These are phyloP conservation scores for Scrobipalpa costella DNA, from an alignment of 2,888 invertebrate species.

Conservation along the genomic window DNA sequence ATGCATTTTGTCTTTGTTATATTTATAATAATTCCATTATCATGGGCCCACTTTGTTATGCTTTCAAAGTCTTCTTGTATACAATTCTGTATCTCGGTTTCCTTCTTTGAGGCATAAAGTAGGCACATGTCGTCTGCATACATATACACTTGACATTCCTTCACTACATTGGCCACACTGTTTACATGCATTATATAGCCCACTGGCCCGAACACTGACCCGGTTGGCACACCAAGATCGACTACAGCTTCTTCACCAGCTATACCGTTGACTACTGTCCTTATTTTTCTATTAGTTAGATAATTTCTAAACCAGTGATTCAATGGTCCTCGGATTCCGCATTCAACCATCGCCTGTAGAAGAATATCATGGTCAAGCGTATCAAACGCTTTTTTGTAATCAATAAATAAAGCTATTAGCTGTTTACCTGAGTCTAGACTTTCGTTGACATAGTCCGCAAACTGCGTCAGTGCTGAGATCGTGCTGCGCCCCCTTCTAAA, in stretches of 20 bases:
- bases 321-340: conserved; percentile 21
- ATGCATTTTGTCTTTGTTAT: too few relatives aligned
- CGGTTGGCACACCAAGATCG: conserved; percentile 32
- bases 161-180: too few relatives aligned
- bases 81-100: too few relatives aligned
- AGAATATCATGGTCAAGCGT: conserved; percentile 27
- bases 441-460: conserved; percentile 31
- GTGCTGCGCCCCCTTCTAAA: conserved; percentile 31
- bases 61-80: too few relatives aligned
- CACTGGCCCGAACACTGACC: conserved; percentile 34
- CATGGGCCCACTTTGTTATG: too few relatives aligned
- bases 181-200: too few relatives aligned
- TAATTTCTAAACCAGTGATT: conserved; percentile 18
- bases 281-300: conserved; percentile 12
- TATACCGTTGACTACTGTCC: conserved; percentile 18
- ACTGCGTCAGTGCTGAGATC: conserved; percentile 27
- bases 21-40: too few relatives aligned
- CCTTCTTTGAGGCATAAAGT: too few relatives aligned
- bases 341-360: conserved; percentile 26
- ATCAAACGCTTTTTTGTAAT: conserved; percentile 34
- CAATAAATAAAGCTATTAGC: conserved; percentile 31
- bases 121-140: too few relatives aligned
- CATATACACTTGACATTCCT: too few relatives aligned
- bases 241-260: conserved; percentile 10
- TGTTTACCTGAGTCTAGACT: conserved; percentile 27